These are phyloP conservation scores for Epinephelus coioides DNA, from an alignment of 2,797 vertebrate genomes.

Conservation along the genomic window DNA sequence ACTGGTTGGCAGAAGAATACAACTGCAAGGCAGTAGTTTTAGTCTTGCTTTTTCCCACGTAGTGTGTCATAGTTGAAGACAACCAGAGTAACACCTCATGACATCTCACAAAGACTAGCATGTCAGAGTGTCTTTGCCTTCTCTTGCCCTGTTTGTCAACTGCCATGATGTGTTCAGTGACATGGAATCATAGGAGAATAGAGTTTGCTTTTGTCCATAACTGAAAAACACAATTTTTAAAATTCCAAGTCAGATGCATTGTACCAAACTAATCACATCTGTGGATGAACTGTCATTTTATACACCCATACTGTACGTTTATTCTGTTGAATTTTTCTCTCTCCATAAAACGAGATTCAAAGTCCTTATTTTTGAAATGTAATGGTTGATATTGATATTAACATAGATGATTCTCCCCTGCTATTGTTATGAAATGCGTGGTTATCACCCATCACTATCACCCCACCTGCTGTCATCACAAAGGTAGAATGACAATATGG, in stretches of 20 bases:
- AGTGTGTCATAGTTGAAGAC: neutral
- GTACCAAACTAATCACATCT: neutral
- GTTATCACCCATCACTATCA: too few relatives aligned
- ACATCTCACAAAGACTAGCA: neutral
- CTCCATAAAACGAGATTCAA: neutral
- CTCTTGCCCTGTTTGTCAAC: conserved; percentile 13
- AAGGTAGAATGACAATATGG: neutral
- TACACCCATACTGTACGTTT: neutral
- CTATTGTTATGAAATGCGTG: too few relatives aligned
- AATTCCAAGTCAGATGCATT: neutral
- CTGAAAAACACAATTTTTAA: neutral
- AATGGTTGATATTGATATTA: too few relatives aligned
- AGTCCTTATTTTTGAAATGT: neutral
- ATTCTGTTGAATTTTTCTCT: neutral
- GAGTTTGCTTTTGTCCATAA: neutral
- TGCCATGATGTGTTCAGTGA: conserved; percentile 15
- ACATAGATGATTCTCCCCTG: too few relatives aligned
- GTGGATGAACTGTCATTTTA: too few relatives aligned
- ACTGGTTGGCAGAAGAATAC: too few relatives aligned
- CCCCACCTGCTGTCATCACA: neutral
- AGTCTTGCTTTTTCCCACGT: neutral
- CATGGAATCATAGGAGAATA: neutral
- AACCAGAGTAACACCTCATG: neutral
- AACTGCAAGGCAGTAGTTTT: too few relatives aligned
- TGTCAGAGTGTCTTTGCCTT: neutral